phyloP scores from a whole-genome alignment of 1,140 invertebrate species.

The Campoletis sonorensis region DNA sequence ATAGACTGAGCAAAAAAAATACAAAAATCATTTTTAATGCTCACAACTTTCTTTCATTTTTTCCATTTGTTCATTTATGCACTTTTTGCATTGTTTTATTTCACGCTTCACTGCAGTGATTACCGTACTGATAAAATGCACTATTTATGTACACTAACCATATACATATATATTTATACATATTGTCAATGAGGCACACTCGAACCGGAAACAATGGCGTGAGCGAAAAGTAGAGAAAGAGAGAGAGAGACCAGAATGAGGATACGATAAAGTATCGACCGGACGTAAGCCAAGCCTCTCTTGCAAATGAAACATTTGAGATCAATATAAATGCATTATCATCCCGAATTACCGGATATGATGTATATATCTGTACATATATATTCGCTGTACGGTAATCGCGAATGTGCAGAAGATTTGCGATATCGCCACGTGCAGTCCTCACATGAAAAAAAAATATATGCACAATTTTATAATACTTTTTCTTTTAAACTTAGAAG shows the following conservation, averaged over 20 bases:
- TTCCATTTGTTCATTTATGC: background rate
- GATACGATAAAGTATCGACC: slow-evolving; percentile 45
- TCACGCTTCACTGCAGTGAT: background rate
- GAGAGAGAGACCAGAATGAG: background rate
- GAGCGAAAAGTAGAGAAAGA: background rate
- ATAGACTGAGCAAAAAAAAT: background rate
- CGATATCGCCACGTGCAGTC: too few relatives aligned
- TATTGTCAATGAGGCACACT: slow-evolving; percentile 19
- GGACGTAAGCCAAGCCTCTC: slow-evolving; percentile 45
- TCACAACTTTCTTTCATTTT: background rate
- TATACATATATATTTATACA: background rate
- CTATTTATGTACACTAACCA: background rate
- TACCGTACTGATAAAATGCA: background rate
- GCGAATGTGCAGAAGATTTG: background rate
- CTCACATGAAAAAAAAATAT: too few relatives aligned
- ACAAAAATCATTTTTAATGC: background rate
- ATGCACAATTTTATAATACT: too few relatives aligned
- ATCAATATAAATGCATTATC: slow-evolving; percentile 54
- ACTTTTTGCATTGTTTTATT: slow-evolving; percentile 23
- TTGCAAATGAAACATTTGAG: slow-evolving; percentile 55
- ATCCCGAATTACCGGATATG: slow-evolving; percentile 46
- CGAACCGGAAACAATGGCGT: slow-evolving; percentile 39
- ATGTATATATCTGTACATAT: background rate
- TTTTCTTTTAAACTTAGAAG: too few relatives aligned
- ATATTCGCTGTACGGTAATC: background rate